Evolutionary conservation across 2,797 vertebrate genomes (phyloP), one percentile per base, ranked within the genome.

Genomic region (Tokudaia muenninki): DNA sequence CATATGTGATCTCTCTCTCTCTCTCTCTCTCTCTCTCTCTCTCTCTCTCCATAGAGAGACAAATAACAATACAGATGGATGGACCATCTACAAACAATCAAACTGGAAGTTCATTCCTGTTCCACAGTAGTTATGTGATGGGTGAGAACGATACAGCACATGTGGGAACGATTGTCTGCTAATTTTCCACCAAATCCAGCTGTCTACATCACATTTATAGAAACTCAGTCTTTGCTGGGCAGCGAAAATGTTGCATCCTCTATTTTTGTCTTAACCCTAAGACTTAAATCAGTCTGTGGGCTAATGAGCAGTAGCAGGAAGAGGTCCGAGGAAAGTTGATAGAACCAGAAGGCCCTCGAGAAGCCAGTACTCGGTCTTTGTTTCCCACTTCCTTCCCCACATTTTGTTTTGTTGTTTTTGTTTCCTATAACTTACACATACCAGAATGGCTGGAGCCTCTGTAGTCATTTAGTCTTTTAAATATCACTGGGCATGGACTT

Each of bases 291-390:
- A 83, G 24, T 90, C 41, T 65, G 26, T 47, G 96, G 70, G 37
- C 19, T 63, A 82, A 31, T 50, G 59, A 94, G 44, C 65, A 87
- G 0, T 77, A 65, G 59, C 34, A 52, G 79, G 41, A 70, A 86
- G 37, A 89, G 70, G 19, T 72, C 81, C 41, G 31, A 92, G 41
- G 37, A 55, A 96, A n/a, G 31, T 72, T 80, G 78, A 74, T 12
- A 79, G 61, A 92, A 86, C 79, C 55, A 79, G 34, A 94, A 96
- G 57, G 44, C 34, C 3, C 10, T 44, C 90, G 70, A 82, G 90
- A 96, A 80, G n/a, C 55, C 31, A 90, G 14, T 4, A 10, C 41
- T 37, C 22, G 50, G 55, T 50, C 22, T 13, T 70, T 82, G 55
- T 57, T 13, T n/a, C 78, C 77, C 16, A 1, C 19, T 6, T 3